Percentiles rank a stretch among this genome's conserved stretches.
These are phyloP conservation scores for Trigoniulus corallinus DNA, from an alignment of 1,140 invertebrate species.

Conservation along the genomic window DNA sequence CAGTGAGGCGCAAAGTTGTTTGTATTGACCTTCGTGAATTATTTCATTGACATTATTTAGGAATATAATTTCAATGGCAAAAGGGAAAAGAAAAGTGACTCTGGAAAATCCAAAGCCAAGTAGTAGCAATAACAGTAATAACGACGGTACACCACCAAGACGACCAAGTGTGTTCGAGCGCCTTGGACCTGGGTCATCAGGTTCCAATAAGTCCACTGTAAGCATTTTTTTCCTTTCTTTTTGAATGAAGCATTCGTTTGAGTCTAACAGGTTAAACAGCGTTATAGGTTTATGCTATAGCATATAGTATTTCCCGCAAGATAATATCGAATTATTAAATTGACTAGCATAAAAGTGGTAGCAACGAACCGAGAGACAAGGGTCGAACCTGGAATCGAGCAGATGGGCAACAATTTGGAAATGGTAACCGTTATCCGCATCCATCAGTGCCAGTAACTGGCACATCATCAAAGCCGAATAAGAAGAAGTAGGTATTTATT, in stretches of 20 bases:
- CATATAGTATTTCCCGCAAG: neutral
- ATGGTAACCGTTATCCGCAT: neutral
- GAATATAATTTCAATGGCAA: too few species aligned
- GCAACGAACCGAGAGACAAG: neutral
- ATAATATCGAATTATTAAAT: neutral
- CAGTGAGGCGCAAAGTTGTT: too few species aligned
- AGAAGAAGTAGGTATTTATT: neutral
- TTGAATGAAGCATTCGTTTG: constrained; percentile 1
- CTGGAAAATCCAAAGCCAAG: constrained; percentile 11
- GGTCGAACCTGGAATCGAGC: neutral
- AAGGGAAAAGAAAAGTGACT: constrained; percentile 13
- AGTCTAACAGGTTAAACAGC: neutral
- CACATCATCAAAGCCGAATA: neutral
- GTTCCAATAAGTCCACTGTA: neutral
- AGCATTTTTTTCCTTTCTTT: constrained; percentile 6
- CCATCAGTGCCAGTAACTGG: neutral
- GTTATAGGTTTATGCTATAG: neutral
- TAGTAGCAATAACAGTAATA: neutral
- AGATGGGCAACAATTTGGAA: neutral
- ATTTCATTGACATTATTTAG: too few species aligned
- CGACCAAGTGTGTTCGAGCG: constrained; percentile 14
- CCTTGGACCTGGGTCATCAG: constrained; percentile 8
- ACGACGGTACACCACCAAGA: constrained; percentile 4
- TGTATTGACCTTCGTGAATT: too few species aligned
- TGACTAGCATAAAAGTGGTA: neutral